Evolutionary conservation across 2,113 vertebrate genomes (phyloP).

Genomic region (Lonchura striata): DNA sequence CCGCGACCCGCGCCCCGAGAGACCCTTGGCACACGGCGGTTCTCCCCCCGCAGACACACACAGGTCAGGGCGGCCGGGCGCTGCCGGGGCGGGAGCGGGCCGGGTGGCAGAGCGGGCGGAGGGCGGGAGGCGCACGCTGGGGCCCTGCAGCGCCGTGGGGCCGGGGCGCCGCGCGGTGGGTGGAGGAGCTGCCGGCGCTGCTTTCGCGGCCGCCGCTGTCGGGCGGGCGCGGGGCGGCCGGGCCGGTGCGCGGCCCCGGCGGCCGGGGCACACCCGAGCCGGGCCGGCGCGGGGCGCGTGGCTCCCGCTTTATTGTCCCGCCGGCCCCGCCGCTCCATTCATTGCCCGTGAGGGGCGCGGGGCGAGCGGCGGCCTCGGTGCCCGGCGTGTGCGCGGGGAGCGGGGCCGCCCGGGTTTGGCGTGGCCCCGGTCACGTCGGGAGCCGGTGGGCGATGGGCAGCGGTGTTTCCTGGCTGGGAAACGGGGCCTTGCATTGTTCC

Average conservation of each 20-base stretch:
- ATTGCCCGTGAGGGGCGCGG: slow-evolving; percentile 7
- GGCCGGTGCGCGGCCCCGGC: neutral
- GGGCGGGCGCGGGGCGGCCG: neutral
- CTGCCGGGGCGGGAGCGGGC: neutral
- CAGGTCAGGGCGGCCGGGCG: neutral
- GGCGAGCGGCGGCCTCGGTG: neutral
- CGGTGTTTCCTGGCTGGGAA: neutral
- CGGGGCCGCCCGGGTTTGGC: neutral
- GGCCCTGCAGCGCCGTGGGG: slow-evolving; percentile 34
- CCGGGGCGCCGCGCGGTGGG: slow-evolving; percentile 2
- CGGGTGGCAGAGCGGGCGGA: neutral
- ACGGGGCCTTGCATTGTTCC: slow-evolving; percentile 23
- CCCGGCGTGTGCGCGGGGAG: neutral
- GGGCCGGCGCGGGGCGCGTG: neutral
- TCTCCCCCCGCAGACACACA: neutral
- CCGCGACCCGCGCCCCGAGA: slow-evolving; percentile 27
- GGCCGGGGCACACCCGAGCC: neutral
- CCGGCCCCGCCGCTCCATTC: slow-evolving; percentile 35
- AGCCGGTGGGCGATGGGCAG: neutral
- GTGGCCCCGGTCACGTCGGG: neutral
- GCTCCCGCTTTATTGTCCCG: slow-evolving; percentile 45
- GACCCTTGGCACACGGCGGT: slow-evolving; percentile 11
- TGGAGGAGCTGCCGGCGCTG: slow-evolving; percentile 12
- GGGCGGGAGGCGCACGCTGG: neutral
- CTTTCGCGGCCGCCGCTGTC: slow-evolving; percentile 48